phyloP scores from a whole-genome alignment of 2,888 invertebrate species.

The Hydropsyche betteni region DNA sequence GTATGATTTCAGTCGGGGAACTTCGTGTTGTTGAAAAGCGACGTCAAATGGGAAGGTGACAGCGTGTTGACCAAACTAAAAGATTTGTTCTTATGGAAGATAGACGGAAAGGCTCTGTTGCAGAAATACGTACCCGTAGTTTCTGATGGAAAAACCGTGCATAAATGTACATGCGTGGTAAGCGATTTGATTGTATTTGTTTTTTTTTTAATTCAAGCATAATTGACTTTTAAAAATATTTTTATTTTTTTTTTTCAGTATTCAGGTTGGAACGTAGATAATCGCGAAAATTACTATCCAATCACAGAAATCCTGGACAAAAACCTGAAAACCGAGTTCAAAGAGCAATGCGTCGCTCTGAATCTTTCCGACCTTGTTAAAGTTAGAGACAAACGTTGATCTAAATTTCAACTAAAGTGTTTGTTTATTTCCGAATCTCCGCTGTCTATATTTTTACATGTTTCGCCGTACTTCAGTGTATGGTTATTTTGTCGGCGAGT shows the following conservation, averaged over 20 bases:
- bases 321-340: conserved; percentile 65
- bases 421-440: no score
- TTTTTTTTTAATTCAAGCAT: no score
- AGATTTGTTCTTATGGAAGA: conserved; percentile 74
- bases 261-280: conserved; percentile 70
- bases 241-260: conserved; percentile 61
- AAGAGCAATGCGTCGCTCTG: conserved; percentile 67
- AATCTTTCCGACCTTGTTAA: conserved; percentile 67
- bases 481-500: no score
- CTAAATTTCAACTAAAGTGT: no score
- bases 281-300: conserved; percentile 69
- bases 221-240: no score
- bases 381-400: conserved; percentile 60
- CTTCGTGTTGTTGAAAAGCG: conserved; percentile 72
- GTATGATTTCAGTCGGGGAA: conserved; percentile 67
- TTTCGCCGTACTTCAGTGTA: no score
- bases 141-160: conserved; percentile 66
- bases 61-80: conserved; percentile 65
- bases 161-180: conserved; percentile 72
- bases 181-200: conserved; percentile 54
- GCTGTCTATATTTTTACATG: no score
- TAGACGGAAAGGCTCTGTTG: conserved; percentile 73
- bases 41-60: conserved; percentile 69
- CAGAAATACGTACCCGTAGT: conserved; percentile 74
- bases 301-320: conserved; percentile 67